phyloP scores from a whole-genome alignment of 2,797 vertebrate genomes.

The Galagoides demidoff region DNA sequence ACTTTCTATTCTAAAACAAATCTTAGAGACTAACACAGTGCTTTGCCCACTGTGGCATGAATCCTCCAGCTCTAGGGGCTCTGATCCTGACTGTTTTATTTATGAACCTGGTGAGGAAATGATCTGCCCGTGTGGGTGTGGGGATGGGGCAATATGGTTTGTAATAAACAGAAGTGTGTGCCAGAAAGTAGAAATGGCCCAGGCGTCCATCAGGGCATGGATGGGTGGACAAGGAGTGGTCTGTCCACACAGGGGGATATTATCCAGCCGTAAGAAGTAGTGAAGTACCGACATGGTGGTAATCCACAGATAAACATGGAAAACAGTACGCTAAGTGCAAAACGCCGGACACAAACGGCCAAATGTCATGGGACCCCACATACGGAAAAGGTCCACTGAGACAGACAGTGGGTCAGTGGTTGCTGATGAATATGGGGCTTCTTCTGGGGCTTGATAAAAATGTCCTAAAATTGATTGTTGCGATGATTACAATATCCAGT shows the following conservation, averaged over 20 bases:
- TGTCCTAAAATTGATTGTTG: background rate
- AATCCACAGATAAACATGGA: accelerated
- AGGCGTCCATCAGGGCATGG: no score
- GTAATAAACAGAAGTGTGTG: background rate
- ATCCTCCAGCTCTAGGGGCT: background rate
- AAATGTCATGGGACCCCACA: background rate
- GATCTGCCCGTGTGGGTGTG: accelerated
- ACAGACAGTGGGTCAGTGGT: background rate
- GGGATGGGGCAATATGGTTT: background rate
- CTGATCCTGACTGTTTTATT: background rate
- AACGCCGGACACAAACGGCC: background rate
- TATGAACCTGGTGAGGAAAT: background rate
- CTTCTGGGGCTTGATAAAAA: background rate
- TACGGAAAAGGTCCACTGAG: background rate
- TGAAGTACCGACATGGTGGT: accelerated
- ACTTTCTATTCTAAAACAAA: background rate
- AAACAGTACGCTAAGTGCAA: background rate
- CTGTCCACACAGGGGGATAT: accelerated
- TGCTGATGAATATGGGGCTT: background rate
- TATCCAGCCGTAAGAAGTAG: background rate
- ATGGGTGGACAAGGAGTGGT: no score
- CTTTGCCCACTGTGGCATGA: background rate
- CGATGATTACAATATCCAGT: no score
- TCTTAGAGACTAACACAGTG: background rate
- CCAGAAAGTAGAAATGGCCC: background rate